phyloP scores from a whole-genome alignment of 92 coral and sea anemone species.

The Zoanthus sansibaricus region DNA sequence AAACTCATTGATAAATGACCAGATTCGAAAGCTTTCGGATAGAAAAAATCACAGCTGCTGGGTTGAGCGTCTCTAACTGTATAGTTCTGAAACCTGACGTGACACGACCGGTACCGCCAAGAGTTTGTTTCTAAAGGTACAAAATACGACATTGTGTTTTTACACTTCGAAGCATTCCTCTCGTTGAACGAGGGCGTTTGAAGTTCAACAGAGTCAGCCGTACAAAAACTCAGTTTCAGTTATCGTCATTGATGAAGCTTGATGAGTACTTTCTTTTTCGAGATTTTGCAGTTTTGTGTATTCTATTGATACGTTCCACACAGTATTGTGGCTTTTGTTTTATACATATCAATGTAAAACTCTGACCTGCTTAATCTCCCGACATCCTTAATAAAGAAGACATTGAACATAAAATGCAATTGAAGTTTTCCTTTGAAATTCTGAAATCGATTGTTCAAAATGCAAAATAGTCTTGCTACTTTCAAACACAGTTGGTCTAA shows the following conservation, averaged over 20 bases:
- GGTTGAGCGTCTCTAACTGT: too few relatives aligned
- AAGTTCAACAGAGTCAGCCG: conserved; percentile 55
- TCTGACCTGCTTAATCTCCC: too few relatives aligned
- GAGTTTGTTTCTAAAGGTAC: conserved; percentile 34
- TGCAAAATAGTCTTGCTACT: too few relatives aligned
- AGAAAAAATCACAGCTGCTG: too few relatives aligned
- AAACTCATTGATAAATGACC: too few relatives aligned
- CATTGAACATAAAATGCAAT: too few relatives aligned
- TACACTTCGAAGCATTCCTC: conserved; percentile 55
- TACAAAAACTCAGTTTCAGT: conserved; percentile 55
- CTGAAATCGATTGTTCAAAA: too few relatives aligned
- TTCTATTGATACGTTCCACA: background rate
- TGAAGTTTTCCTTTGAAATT: too few relatives aligned
- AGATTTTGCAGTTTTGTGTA: background rate
- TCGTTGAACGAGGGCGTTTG: conserved; percentile 52
- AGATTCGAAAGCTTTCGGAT: too few relatives aligned
- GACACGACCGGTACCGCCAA: conserved; percentile 29
- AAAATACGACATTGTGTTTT: conserved; percentile 41
- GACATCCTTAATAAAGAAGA: too few relatives aligned
- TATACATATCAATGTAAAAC: too few relatives aligned
- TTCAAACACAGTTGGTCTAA: too few relatives aligned
- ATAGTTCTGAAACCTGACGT: background rate
- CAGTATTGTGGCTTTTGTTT: background rate
- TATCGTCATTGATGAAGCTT: conserved; percentile 56
- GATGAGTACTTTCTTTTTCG: conserved; percentile 17